Conservation (phyloP, 2,888 invertebrate species). For the Hipparchia sbordonii region DNA sequence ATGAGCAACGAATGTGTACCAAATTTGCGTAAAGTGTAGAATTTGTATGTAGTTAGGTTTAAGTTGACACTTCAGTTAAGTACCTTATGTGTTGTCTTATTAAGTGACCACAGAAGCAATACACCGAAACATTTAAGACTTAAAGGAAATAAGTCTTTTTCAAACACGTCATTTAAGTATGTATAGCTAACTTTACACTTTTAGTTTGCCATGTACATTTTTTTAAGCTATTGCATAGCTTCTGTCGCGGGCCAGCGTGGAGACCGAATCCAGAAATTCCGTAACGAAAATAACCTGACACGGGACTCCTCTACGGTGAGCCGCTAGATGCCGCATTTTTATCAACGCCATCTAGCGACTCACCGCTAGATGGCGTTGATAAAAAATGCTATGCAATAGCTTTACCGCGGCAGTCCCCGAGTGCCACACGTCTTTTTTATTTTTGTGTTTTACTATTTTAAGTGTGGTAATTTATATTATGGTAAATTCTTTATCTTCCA, state of each 20-base stretch:
- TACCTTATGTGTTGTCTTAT: constrained; percentile 48
- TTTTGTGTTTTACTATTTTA: background rate
- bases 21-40: constrained; percentile 75
- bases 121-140: constrained; percentile 24
- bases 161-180: background rate
- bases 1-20: constrained; percentile 82
- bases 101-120: constrained; percentile 26
- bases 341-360: too few species aligned
- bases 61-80: constrained; percentile 63
- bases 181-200: background rate
- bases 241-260: too few species aligned
- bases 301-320: too few species aligned
- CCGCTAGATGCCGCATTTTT: too few species aligned
- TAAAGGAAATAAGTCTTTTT: constrained; percentile 8
- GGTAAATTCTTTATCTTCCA: constrained; percentile 7
- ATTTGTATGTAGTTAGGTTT: constrained; percentile 71
- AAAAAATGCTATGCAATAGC: too few species aligned
- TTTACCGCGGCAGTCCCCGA: too few species aligned
- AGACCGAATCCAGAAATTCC: too few species aligned
- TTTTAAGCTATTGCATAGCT: too few species aligned
- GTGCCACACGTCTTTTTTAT: background rate
- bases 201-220: background rate
- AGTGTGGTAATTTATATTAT: constrained; percentile 6
- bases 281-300: too few species aligned
- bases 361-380: too few species aligned